Percentiles rank a stretch among this genome's conserved stretches.
Evolutionary conservation across 2,888 invertebrate genomes (phyloP).

Genomic region (Lasioglossum leucozonium): DNA sequence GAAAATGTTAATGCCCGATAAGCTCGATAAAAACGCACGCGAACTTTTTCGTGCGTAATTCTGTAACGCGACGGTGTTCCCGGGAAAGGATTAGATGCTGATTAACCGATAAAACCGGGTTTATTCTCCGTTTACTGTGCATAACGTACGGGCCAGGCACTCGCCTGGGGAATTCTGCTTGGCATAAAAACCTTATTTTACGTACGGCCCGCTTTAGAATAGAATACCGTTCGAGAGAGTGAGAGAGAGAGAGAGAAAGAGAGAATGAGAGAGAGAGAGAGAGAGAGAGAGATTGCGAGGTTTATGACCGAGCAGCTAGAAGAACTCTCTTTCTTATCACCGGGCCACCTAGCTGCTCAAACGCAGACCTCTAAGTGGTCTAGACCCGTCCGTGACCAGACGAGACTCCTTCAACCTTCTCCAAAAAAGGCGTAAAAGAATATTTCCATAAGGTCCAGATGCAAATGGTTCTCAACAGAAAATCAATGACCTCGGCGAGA

Average conservation of each 20-base stretch:
- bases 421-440: neutral
- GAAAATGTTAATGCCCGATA: constrained; percentile 51
- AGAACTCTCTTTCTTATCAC: neutral
- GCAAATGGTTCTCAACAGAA: neutral
- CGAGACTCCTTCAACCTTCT: neutral
- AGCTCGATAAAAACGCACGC: constrained; percentile 52
- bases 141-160: neutral
- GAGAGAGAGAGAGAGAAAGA: too few species aligned
- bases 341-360: neutral
- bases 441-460: neutral
- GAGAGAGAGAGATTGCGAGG: neutral
- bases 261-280: too few species aligned
- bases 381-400: neutral
- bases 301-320: constrained; percentile 2
- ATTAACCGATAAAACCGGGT: constrained; percentile 33
- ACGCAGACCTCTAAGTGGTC: neutral
- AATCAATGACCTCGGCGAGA: too few species aligned
- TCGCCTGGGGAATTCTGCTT: neutral
- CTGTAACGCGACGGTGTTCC: constrained; percentile 3
- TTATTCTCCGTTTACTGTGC: constrained; percentile 6
- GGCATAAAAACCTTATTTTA: constrained; percentile 8
- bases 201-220: neutral
- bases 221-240: constrained; percentile 6
- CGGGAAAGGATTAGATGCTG: constrained; percentile 15
- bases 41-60: constrained; percentile 46